Evolutionary conservation across 2,888 invertebrate genomes (phyloP), one percentile per base, ranked within the genome.

Genomic region (Elmis aenea): DNA sequence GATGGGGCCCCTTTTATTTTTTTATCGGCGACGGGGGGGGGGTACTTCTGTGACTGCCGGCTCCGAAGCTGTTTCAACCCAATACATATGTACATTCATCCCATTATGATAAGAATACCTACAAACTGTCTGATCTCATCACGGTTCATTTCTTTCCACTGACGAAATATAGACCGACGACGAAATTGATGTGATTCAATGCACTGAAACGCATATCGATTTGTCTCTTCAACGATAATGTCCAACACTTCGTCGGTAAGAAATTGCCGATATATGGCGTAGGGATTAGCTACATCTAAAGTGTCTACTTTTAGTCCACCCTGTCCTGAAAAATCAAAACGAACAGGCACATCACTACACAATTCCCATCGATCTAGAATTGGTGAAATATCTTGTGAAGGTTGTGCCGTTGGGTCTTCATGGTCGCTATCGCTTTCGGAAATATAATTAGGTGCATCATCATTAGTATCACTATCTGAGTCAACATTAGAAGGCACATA

Each of bases 231-330:
- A 2, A 30, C 30, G 3, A 30, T 30, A 3, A 21, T 13, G 10
- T 30, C 30, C 3, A 30, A n/a, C 21, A 30, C 22, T 30, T 30
- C 12, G n/a, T 30, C 30, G n/a, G 30, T 30, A 6, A 30, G 9
- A 30, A 21, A 30, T 10, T 22, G 18, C 22, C 11, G 2, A 8
- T 4, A 27, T 8, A 27, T 27, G 8, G 8, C 2, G 5, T 15
- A 21, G 6, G 30, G 22, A 12, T 22, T 9, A 24, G 30, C 2
- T 13, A 30, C 21, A 21, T 30, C 30, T 3, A 30, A 2, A 21
- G 20, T 30, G 3, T 30, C 21, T 5, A 30, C 22, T 22, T 25
- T 3, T 10, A 30, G 13, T 10, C 30, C 21, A 30, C 4, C 12
- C 22, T 30, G 21, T 23, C 30, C 30, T 3, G 30, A 10, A 21